These are phyloP conservation scores for Ianthella basta DNA, from an alignment of 37 sponge, comb jelly and placozoan species.

Conservation along the genomic window DNA sequence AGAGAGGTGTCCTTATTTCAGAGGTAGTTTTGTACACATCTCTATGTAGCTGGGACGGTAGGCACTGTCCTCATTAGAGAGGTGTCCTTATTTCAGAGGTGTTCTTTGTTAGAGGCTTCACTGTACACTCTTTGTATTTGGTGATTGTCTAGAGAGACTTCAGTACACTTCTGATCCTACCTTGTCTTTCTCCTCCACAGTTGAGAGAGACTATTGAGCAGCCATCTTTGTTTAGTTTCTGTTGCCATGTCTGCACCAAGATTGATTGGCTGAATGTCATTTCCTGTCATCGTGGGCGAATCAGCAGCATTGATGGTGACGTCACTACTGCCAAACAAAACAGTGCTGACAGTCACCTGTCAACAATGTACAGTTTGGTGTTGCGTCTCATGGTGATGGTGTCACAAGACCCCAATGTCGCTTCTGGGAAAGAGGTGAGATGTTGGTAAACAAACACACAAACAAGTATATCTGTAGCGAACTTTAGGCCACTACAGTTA, in stretches of 20 bases:
- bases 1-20: too few species aligned
- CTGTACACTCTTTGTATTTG: too few species aligned
- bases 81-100: too few species aligned
- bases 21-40: too few species aligned
- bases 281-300: neutral
- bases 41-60: too few species aligned
- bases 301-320: neutral
- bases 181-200: neutral
- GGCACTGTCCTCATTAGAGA: too few species aligned
- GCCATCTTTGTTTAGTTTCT: conserved; percentile 28
- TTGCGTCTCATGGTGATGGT: conserved; percentile 74
- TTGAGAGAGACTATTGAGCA: neutral
- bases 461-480: too few species aligned
- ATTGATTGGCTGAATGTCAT: conserved; percentile 14
- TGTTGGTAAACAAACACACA: neutral
- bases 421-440: too few species aligned
- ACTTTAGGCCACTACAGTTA: too few species aligned
- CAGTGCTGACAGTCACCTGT: neutral
- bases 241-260: conserved; percentile 9
- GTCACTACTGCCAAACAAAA: neutral
- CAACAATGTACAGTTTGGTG: conserved; percentile 42
- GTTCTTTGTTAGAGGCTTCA: too few species aligned
- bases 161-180: too few species aligned
- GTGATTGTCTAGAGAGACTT: too few species aligned
- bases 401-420: conserved; percentile 53